Conservation (phyloP, 2,113 vertebrate species). For the Verasper variegatus region DNA sequence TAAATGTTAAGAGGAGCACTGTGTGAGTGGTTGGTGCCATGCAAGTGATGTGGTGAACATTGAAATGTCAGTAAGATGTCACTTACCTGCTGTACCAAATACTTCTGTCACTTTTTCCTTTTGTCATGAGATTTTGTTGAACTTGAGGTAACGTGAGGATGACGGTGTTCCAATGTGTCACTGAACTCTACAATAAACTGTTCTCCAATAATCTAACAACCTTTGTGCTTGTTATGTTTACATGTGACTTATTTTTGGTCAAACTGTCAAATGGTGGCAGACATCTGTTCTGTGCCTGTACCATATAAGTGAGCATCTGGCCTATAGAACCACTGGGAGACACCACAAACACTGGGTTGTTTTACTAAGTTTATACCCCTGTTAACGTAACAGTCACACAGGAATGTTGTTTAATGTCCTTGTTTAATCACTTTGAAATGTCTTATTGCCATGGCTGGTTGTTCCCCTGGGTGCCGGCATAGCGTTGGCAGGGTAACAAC, state of each 20-base stretch:
- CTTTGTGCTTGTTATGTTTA: background rate
- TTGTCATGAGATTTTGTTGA: slow-evolving; percentile 50
- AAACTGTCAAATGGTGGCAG: background rate
- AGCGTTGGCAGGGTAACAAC: too few relatives aligned
- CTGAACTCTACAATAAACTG: slow-evolving; percentile 74
- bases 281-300: background rate
- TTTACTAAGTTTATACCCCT: background rate
- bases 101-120: slow-evolving; percentile 48
- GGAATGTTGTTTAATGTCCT: too few relatives aligned
- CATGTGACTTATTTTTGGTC: background rate
- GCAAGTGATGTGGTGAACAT: slow-evolving; percentile 28
- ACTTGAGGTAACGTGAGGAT: slow-evolving; percentile 39
- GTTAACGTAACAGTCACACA: background rate
- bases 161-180: slow-evolving; percentile 55
- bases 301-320: background rate
- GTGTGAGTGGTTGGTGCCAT: slow-evolving; percentile 27
- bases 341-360: background rate
- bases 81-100: slow-evolving; percentile 45
- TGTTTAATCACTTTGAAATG: too few relatives aligned
- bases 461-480: too few relatives aligned
- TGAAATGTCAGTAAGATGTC: slow-evolving; percentile 58
- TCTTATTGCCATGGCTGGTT: too few relatives aligned
- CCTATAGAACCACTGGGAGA: background rate
- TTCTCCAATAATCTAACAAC: slow-evolving; percentile 42
- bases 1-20: slow-evolving; percentile 56